These are phyloP conservation scores for Sebastes fasciatus DNA, from an alignment of 2,113 vertebrate genomes.

Conservation along the genomic window DNA sequence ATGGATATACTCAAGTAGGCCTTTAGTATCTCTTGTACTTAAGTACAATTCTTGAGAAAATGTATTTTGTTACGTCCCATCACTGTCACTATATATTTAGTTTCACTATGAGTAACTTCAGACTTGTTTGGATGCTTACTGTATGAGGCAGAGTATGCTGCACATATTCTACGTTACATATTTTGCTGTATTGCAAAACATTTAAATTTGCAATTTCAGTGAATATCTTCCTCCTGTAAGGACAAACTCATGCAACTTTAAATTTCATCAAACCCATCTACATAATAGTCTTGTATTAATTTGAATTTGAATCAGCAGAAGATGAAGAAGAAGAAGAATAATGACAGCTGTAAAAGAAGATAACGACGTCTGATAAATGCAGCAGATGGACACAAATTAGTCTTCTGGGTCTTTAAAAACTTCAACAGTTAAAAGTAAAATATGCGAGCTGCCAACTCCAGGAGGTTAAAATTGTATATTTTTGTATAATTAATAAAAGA, in stretches of 20 bases:
- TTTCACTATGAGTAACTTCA: background rate
- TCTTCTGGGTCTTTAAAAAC: slow-evolving; percentile 30
- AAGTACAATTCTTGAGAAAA: background rate
- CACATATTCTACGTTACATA: background rate
- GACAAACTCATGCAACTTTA: slow-evolving; percentile 20
- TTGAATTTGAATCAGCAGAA: slow-evolving; percentile 32
- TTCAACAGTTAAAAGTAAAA: slow-evolving; percentile 2
- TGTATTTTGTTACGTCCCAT: background rate
- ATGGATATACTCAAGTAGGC: background rate
- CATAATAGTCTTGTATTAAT: slow-evolving; percentile 43
- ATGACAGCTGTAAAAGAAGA: slow-evolving; percentile 36
- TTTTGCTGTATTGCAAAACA: background rate
- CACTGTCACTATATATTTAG: background rate
- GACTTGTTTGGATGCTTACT: background rate
- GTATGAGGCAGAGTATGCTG: background rate
- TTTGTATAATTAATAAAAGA: slow-evolving; percentile 26
- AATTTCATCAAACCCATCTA: slow-evolving; percentile 31
- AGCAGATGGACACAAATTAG: slow-evolving; percentile 41
- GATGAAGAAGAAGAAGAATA: slow-evolving; percentile 29
- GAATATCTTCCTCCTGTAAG: background rate
- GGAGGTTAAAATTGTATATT: slow-evolving; percentile 5
- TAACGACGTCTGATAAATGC: slow-evolving; percentile 39
- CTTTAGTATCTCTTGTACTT: background rate
- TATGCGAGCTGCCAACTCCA: slow-evolving; percentile 15
- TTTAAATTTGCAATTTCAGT: slow-evolving; percentile 13